Evolutionary conservation across 2,888 invertebrate species (phyloP), one percentile per base, ranked within the genome.

Genomic region (Melieria crassipennis): DNA sequence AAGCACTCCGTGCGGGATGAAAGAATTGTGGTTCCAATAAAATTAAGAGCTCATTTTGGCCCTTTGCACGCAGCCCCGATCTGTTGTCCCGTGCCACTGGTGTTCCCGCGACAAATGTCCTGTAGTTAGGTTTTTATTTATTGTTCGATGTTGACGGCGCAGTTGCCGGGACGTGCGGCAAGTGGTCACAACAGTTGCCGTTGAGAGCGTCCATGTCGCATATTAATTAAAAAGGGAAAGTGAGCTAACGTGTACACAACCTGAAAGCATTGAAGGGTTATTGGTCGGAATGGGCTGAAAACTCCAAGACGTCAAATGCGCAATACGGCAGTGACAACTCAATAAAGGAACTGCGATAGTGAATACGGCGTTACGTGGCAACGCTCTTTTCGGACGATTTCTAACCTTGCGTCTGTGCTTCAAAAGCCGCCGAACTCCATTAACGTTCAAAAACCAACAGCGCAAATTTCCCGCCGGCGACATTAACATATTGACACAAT

Each of bases 1-100:
- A 30, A 30, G 3, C 30, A 68, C 58, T 52, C 70, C 46, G 55
- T 42, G 16, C 6, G 5, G 42, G 30, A 52, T n/a, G 78, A 77
- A 82, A 80, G 81, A 83, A 79, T 82, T 84, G 80, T 79, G 83
- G 82, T 82, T 79, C 79, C 77, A 83, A 72, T 77, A 73, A 76
- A 80, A 80, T 79, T 78, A 79, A 80, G 80, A 79, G 55, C 65
- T 61, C 61, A 70, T 70, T 70, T 65, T 65, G 55, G 55, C 16
- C 70, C 55, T 61, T 69, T 69, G 45, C 13, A 42, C 30, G 10
- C 30, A 30, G 30, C 30, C 30, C 30, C 30, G 30, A 30, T 30
- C 30, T 30, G 30, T 30, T 30, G 30, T 1, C 1, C 30, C 30
- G 30, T 30, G 30, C 30, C 30, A 30, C 30, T 30, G 30, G 30